Evolutionary conservation across 2,888 invertebrate genomes (phyloP).

Genomic region (Tridacna gigas): DNA sequence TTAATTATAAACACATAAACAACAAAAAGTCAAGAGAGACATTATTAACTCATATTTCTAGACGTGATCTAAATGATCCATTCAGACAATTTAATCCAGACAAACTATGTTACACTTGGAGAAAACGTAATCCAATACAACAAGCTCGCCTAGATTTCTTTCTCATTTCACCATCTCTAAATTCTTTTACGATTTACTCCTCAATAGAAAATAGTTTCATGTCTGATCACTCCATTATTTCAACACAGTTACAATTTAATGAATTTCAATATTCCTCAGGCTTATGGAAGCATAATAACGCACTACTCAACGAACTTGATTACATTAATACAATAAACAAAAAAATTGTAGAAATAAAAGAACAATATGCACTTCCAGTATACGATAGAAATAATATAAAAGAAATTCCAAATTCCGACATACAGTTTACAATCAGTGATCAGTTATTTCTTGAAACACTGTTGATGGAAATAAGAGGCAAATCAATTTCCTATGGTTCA

Average conservation of each 20-base stretch:
- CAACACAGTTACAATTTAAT: conserved; percentile 19
- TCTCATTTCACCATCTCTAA: conserved; percentile 25
- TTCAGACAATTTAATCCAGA: conserved; percentile 30
- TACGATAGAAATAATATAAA: conserved; percentile 20
- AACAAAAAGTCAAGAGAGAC: neutral
- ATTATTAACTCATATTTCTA: neutral
- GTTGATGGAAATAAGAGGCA: conserved; percentile 31
- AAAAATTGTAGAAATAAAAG: conserved; percentile 25
- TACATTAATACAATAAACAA: conserved; percentile 36
- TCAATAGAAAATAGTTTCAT: conserved; percentile 27
- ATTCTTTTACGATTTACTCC: neutral
- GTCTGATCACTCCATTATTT: conserved; percentile 44
- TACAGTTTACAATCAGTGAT: conserved; percentile 37
- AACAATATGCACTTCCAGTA: conserved; percentile 35
- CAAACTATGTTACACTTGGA: conserved; percentile 33
- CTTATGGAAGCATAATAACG: conserved; percentile 44
- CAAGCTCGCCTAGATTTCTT: conserved; percentile 48
- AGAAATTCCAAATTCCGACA: conserved; percentile 12
- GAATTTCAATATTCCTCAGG: conserved; percentile 30
- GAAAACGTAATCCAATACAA: conserved; percentile 42
- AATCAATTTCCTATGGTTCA: too few species aligned
- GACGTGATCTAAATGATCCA: conserved; percentile 5
- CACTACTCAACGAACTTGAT: conserved; percentile 31
- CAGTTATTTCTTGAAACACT: conserved; percentile 17
- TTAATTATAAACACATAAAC: too few species aligned